Evolutionary conservation across 1,140 invertebrate species (phyloP).

Genomic region (Maniola jurtina): DNA sequence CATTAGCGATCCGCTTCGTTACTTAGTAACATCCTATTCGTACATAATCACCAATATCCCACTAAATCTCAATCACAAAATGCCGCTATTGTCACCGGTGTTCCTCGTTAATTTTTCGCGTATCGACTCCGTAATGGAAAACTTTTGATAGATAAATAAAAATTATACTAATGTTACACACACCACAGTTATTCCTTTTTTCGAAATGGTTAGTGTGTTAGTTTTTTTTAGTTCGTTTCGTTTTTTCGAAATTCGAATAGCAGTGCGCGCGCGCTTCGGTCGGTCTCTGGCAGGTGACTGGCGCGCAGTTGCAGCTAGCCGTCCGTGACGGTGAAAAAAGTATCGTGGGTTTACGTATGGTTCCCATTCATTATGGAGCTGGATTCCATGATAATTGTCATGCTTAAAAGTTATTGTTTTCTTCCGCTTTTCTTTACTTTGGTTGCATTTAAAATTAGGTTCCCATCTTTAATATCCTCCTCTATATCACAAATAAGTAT

Average conservation of each 20-base stretch:
- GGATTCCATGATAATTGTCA: constrained; percentile 25
- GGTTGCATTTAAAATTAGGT: too few relatives aligned
- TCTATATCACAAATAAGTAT: too few relatives aligned
- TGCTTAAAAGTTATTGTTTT: constrained; percentile 12
- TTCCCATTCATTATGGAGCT: constrained; percentile 34
- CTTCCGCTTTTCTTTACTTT: constrained; percentile 9
- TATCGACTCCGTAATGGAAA: constrained; percentile 52
- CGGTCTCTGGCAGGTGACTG: constrained; percentile 72
- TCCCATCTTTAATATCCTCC: too few relatives aligned
- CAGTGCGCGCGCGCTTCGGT: constrained; percentile 55
- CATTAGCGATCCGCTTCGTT: constrained; percentile 23
- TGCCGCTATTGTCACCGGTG: constrained; percentile 56
- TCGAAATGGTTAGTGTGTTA: constrained; percentile 46
- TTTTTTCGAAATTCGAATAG: constrained; percentile 47
- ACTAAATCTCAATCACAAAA: constrained; percentile 37
- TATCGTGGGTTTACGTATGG: constrained; percentile 33
- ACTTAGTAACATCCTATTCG: constrained; percentile 8
- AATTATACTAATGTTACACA: constrained; percentile 27
- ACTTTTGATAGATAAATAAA: constrained; percentile 45
- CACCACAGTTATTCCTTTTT: constrained; percentile 42
- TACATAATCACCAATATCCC: constrained; percentile 34
- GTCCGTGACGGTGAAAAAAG: constrained; percentile 39
- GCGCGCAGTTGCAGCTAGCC: constrained; percentile 38
- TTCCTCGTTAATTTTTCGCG: constrained; percentile 34
- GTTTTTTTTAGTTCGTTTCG: constrained; percentile 48